A percentile compares a stretch with the other conserved stretches of the same genome.
Evolutionary conservation across 2,797 vertebrate species (phyloP).

Genomic region (Micrastur ruficollis): DNA sequence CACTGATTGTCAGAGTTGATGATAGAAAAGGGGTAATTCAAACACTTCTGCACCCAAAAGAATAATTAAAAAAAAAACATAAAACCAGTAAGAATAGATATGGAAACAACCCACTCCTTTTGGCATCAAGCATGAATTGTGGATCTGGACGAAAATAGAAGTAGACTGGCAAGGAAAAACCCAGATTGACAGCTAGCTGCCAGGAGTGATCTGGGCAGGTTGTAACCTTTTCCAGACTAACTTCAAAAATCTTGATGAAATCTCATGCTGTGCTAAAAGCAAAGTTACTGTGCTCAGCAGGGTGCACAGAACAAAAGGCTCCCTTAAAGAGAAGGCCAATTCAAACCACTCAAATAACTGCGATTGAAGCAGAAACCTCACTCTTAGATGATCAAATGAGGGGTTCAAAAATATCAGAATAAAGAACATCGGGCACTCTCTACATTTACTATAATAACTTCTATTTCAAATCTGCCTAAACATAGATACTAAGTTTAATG

Average conservation of each 20-base stretch:
- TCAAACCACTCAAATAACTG: background rate
- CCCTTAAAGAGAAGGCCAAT: constrained; percentile 4
- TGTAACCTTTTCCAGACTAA: constrained; percentile 5
- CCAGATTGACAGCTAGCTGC: background rate
- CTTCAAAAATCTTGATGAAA: constrained; percentile 13
- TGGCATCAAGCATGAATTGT: background rate
- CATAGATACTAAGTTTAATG: background rate
- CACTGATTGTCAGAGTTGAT: background rate
- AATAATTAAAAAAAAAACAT: background rate
- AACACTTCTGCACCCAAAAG: background rate
- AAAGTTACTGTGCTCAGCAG: constrained; percentile 1
- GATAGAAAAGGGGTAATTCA: background rate
- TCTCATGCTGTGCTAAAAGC: constrained; percentile 35
- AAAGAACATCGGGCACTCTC: background rate
- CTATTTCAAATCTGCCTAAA: background rate
- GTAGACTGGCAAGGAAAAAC: background rate
- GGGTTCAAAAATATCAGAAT: constrained; percentile 15
- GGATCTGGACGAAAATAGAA: background rate
- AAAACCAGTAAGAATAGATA: background rate
- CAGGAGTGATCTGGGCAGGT: background rate
- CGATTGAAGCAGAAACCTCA: background rate
- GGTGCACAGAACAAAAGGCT: constrained; percentile 37
- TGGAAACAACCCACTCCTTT: background rate
- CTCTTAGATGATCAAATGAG: background rate
- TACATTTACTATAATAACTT: background rate